These are phyloP conservation scores for Neostethus bicornis DNA, from an alignment of 2,797 vertebrate genomes.

Conservation along the genomic window DNA sequence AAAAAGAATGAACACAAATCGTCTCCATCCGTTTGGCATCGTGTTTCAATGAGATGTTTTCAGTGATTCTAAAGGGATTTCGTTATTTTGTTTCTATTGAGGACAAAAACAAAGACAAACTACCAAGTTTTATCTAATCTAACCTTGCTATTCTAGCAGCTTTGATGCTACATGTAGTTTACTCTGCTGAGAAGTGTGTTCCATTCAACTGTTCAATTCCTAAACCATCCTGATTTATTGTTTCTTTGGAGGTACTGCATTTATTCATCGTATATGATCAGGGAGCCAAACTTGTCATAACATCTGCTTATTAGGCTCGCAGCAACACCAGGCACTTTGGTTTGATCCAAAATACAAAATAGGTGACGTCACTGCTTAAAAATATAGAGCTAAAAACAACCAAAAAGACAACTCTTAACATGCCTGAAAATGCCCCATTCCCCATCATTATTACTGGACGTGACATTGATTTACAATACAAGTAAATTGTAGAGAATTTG, in stretches of 20 bases:
- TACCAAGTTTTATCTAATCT: constrained; percentile 7
- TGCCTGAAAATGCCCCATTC: constrained; percentile 42
- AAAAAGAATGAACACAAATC: constrained; percentile 21
- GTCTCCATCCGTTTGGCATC: constrained; percentile 27
- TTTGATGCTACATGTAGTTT: constrained; percentile 61
- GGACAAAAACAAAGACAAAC: constrained; percentile 34
- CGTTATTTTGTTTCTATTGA: constrained; percentile 15
- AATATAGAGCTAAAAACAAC: constrained; percentile 52
- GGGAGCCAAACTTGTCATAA: constrained; percentile 56
- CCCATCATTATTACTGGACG: constrained; percentile 50
- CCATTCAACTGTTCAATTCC: constrained; percentile 42
- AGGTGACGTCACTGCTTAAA: constrained; percentile 57
- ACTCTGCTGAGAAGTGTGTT: constrained; percentile 15
- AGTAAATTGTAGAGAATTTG: constrained; percentile 33
- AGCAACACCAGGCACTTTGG: constrained; percentile 56
- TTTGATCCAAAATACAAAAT: constrained; percentile 51
- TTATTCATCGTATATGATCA: constrained; percentile 25
- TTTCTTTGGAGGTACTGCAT: constrained; percentile 19
- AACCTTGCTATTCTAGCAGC: constrained; percentile 33
- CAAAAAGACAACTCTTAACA: constrained; percentile 58
- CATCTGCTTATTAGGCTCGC: constrained; percentile 39
- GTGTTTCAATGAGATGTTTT: constrained; percentile 8
- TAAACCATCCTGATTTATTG: constrained; percentile 47
- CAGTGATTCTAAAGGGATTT: constrained; percentile 26
- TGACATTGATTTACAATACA: constrained; percentile 54